Evolutionary conservation across 1,140 invertebrate species (phyloP), one percentile per base, ranked within the genome.

Genomic region (Zophobas morio): DNA sequence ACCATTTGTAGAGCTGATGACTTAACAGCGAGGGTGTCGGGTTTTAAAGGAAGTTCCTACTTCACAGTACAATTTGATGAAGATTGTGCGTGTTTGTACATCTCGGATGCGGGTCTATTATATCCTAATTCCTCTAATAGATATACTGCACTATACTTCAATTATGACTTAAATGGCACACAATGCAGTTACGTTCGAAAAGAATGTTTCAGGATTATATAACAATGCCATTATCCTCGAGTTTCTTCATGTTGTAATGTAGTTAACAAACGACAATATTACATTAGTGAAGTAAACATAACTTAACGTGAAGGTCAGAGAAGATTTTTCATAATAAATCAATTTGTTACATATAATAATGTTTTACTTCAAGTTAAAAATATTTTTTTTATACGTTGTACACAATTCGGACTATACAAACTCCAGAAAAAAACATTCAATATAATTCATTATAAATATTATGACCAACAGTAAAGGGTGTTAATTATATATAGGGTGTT

Each of bases 101-200:
- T 73, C 46, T 73, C 42, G 71, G 71, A 73, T 73, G 71, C 71
- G 71, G 71, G 71, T 54, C 71, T 73, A 73, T 73, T 73, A 73
- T 73, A 46, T 73, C 8, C 39, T 73, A 36, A 72, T 51, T 72
- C 20, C 47, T 72, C 51, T 72, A 73, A 73, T 73, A 73, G 71
- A 73, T 73, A 56, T 56, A 73, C 71, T 73, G 71, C 54, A 73
- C 71, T 73, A 73, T 73, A 73, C 49, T 73, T 73, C 71, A 73
- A 73, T 73, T 73, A 37, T 1, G 54, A 37, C 36, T 54, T 73
- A 73, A 73, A 73, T 39, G n/a, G 32, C 37, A 54, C 35, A 73
- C 71, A 73, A 73, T 73, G 20, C 37, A 0, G 20, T 42, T 37
- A 66, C 37, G 42, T 66, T 36, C 39, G 37, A 66, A 66, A 39